Conservation (phyloP, 2,888 invertebrate species). For the Oscheius sp. region DNA sequence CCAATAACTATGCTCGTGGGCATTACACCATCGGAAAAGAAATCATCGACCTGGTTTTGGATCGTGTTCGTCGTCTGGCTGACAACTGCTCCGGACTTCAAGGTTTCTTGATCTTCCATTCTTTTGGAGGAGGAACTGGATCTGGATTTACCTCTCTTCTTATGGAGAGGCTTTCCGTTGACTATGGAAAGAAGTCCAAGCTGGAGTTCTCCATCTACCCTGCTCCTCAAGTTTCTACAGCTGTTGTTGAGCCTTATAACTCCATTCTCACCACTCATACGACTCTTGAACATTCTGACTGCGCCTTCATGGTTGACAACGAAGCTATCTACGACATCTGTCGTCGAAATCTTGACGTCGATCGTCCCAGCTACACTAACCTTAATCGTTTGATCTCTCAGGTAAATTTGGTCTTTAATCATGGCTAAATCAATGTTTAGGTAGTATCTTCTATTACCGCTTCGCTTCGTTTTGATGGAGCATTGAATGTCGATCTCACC, state of each 20-base stretch:
- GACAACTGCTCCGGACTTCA: conserved; percentile 80
- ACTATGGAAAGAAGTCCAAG: conserved; percentile 86
- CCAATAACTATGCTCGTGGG: conserved; percentile 95
- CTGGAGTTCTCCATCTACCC: conserved; percentile 88
- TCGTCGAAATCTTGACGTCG: conserved; percentile 75
- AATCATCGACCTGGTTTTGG: conserved; percentile 62
- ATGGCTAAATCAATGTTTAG: neutral
- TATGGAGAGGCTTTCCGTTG: conserved; percentile 83
- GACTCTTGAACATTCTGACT: conserved; percentile 89
- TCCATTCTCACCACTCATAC: conserved; percentile 94
- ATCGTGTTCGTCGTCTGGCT: conserved; percentile 70
- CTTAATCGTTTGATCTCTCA: conserved; percentile 90
- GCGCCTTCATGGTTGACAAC: conserved; percentile 90
- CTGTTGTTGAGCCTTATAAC: conserved; percentile 94
- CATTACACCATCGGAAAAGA: conserved; percentile 88
- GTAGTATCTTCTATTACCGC: conserved; percentile 84
- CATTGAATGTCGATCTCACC: conserved; percentile 85
- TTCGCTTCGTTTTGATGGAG: conserved; percentile 87
- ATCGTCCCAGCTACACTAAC: conserved; percentile 83
- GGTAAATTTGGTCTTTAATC: conserved; percentile 34
- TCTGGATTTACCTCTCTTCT: conserved; percentile 86
- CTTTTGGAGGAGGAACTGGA: conserved; percentile 87
- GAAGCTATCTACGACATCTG: conserved; percentile 90
- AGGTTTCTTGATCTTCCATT: conserved; percentile 86
- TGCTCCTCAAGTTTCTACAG: conserved; percentile 87